These are phyloP conservation scores for Maniola hyperantus DNA, from an alignment of 2,888 invertebrate species.

Conservation along the genomic window DNA sequence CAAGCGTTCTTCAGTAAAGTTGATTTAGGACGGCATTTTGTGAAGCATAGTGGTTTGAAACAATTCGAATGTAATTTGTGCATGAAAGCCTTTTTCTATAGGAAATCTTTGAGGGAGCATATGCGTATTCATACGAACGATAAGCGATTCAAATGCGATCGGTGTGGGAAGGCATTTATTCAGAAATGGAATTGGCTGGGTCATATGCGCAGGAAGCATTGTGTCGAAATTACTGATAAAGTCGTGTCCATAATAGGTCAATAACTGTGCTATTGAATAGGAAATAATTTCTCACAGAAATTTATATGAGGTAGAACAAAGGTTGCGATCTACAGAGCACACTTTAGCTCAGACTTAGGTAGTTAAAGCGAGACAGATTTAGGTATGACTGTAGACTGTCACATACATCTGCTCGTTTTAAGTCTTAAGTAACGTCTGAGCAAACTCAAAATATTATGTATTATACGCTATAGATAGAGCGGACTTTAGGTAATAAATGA, in stretches of 20 bases:
- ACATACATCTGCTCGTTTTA: no score
- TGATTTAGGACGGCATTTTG: constrained; percentile 57
- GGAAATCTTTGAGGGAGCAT: constrained; percentile 56
- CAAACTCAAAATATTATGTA: no score
- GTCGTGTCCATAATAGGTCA: background rate
- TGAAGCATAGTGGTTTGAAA: constrained; percentile 53
- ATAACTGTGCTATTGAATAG: no score
- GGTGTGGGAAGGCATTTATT: constrained; percentile 48
- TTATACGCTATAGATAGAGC: no score
- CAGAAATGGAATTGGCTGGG: constrained; percentile 55
- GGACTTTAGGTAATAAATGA: no score
- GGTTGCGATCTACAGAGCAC: no score
- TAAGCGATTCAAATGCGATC: constrained; percentile 49
- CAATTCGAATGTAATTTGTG: constrained; percentile 57
- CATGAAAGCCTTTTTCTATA: constrained; percentile 52
- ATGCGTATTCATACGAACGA: constrained; percentile 51
- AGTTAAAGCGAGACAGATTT: no score
- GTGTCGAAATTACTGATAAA: constrained; percentile 1
- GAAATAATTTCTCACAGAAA: no score
- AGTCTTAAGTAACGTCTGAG: no score
- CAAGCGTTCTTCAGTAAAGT: constrained; percentile 50
- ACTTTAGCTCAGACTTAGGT: no score
- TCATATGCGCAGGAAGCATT: constrained; percentile 25
- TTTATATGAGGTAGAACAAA: no score
- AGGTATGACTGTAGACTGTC: no score